Evolutionary conservation across 2,888 invertebrate species (phyloP).

Genomic region (Hoplodrina ambigua): DNA sequence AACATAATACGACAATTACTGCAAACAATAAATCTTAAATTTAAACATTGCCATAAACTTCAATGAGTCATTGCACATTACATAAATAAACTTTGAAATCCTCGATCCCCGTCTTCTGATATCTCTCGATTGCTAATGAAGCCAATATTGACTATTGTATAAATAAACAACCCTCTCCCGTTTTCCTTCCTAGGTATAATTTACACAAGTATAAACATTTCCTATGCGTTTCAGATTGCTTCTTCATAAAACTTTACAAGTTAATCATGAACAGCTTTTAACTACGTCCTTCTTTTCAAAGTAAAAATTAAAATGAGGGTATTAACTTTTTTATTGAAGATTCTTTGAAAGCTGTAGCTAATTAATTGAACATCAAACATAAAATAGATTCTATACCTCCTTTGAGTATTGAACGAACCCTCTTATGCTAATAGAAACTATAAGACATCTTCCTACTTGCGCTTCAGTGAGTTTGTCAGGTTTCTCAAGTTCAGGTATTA

Average conservation of each 20-base stretch:
- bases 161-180: conserved; percentile 13
- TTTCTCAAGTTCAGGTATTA: conserved; percentile 47
- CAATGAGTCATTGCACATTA: conserved; percentile 14
- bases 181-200: conserved; percentile 8
- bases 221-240: conserved; percentile 19
- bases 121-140: conserved; percentile 27
- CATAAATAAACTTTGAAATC: conserved; percentile 7
- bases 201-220: conserved; percentile 20
- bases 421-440: conserved; percentile 27
- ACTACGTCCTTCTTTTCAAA: conserved; percentile 19
- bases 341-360: conserved; percentile 22
- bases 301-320: conserved; percentile 21
- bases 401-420: conserved; percentile 11
- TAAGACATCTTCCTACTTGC: conserved; percentile 15
- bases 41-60: conserved; percentile 7
- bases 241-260: conserved; percentile 27
- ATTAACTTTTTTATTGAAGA: conserved; percentile 13
- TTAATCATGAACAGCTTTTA: conserved; percentile 29
- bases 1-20: conserved; percentile 2
- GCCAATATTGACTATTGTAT: conserved; percentile 26
- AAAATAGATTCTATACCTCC: conserved; percentile 5
- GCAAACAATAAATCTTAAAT: neutral
- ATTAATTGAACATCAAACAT: conserved; percentile 18
- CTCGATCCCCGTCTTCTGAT: neutral
- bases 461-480: conserved; percentile 43